These are phyloP conservation scores for Montipora efflorescens DNA, from an alignment of 64 coral and sea anemone species.

Conservation along the genomic window DNA sequence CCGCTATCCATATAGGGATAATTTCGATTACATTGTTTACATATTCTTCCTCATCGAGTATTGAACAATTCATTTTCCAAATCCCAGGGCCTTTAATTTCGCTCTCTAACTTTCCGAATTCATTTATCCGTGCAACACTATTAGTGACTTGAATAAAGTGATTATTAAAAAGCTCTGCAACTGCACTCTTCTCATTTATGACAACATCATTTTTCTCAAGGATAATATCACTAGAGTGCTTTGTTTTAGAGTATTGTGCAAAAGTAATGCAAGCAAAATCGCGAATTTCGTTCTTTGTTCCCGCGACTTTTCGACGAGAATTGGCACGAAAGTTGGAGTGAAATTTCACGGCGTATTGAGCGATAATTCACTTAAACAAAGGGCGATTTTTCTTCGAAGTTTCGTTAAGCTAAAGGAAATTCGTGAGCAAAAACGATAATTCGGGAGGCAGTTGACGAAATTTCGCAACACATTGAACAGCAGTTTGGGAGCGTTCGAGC, in stretches of 20 bases:
- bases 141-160: constrained; percentile 14
- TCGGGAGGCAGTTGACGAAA: background rate
- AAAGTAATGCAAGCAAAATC: background rate
- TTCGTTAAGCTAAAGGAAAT: background rate
- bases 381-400: background rate
- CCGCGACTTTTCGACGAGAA: background rate
- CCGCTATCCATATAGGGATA: too few species aligned
- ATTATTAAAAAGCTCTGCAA: constrained; percentile 40
- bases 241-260: constrained; percentile 41
- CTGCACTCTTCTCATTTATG: constrained; percentile 39
- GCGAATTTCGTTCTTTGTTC: background rate
- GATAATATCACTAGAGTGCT: constrained; percentile 4
- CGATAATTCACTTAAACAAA: background rate
- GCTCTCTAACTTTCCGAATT: too few species aligned
- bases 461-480: background rate
- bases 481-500: background rate
- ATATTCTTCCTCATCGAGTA: too few species aligned
- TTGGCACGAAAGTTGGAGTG: background rate
- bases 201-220: constrained; percentile 14
- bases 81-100: too few species aligned
- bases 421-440: background rate
- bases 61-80: too few species aligned
- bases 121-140: background rate
- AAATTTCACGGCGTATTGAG: background rate
- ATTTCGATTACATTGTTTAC: too few species aligned